A percentile compares a stretch with the other conserved stretches of the same genome.
Evolutionary conservation across 1,140 invertebrate genomes (phyloP).

Genomic region (Chionoecetes opilio): DNA sequence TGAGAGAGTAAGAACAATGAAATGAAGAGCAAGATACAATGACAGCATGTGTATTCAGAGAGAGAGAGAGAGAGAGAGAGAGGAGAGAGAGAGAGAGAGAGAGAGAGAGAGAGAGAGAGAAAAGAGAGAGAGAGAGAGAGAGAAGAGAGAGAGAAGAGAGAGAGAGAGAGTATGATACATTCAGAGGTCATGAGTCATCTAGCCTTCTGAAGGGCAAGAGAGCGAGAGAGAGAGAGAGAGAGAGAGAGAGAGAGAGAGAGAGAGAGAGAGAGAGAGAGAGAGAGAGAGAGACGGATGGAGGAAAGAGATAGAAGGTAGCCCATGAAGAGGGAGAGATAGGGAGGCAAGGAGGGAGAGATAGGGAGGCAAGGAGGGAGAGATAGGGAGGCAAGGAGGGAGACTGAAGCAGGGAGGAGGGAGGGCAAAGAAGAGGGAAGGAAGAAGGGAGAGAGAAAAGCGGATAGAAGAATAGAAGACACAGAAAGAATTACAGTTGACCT

Average conservation of each 20-base stretch:
- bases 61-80: not conserved
- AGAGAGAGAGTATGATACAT: constrained; percentile 1
- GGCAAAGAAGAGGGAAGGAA: not conserved
- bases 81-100: not conserved
- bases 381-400: not conserved
- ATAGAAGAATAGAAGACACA: not conserved
- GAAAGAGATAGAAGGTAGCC: not conserved
- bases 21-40: no score
- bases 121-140: not conserved
- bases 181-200: constrained; percentile 18
- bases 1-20: not conserved
- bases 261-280: constrained; percentile 9
- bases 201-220: not conserved
- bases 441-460: not conserved
- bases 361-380: not conserved
- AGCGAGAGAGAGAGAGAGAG: not conserved
- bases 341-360: not conserved
- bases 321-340: not conserved
- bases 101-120: constrained; percentile 46
- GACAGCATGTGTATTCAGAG: no score
- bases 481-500: not conserved
- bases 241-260: constrained; percentile 16
- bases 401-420: not conserved
- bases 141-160: not conserved
- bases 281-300: not conserved